These are phyloP conservation scores for Corythaeola cristata DNA, from an alignment of 2,113 vertebrate species.

Conservation along the genomic window DNA sequence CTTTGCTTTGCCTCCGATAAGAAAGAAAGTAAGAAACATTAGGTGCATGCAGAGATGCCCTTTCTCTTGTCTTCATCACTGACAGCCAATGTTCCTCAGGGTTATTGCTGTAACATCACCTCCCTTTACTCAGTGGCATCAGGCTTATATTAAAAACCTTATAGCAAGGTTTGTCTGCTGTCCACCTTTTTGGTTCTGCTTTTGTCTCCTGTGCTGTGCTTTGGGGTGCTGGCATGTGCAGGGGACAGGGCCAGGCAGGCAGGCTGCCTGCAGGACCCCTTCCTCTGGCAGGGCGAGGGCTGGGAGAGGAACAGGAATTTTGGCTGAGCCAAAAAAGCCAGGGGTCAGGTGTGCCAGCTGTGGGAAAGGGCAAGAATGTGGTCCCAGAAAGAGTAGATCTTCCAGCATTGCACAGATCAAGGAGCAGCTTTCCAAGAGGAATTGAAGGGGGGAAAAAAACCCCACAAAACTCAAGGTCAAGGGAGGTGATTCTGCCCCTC, in stretches of 20 bases:
- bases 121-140: background rate
- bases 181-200: background rate
- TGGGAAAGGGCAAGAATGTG: background rate
- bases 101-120: background rate
- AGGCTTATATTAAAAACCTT: background rate
- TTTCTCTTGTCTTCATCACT: background rate
- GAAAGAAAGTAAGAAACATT: background rate
- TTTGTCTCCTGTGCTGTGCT: accelerated
- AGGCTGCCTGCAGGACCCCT: background rate
- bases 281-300: background rate
- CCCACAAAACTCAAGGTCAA: no score
- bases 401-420: background rate
- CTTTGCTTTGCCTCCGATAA: background rate
- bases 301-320: background rate
- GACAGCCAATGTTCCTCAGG: background rate
- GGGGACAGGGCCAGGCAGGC: background rate
- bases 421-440: background rate
- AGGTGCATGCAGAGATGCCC: background rate
- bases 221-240: accelerated
- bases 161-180: background rate
- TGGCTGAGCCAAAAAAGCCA: background rate
- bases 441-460: background rate
- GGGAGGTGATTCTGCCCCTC: no score
- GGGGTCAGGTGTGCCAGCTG: background rate
- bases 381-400: background rate